These are phyloP conservation scores for Apodemus agrarius DNA, from an alignment of 2,797 vertebrate species.

Conservation along the genomic window DNA sequence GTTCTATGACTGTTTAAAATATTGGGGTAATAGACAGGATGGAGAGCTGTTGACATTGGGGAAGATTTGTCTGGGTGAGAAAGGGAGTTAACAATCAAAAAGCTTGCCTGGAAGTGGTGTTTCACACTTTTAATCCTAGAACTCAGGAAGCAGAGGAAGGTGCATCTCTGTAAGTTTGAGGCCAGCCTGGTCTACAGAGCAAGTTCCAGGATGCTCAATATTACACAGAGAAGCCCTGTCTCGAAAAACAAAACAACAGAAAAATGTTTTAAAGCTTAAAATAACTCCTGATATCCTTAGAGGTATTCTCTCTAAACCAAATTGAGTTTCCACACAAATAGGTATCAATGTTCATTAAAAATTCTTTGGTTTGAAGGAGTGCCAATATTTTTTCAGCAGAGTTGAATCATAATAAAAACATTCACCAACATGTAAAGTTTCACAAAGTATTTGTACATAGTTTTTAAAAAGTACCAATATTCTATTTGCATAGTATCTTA, in stretches of 20 bases:
- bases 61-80: not conserved
- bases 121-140: not conserved
- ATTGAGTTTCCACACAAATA: not conserved
- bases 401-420: not conserved
- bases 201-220: not conserved
- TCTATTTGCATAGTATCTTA: conserved; percentile 37
- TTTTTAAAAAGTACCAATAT: not conserved
- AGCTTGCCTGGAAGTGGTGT: not conserved
- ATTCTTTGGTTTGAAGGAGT: conserved; percentile 1
- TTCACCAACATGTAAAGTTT: not conserved
- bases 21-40: not conserved
- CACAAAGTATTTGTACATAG: not conserved
- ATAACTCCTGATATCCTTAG: not conserved
- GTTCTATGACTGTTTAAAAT: conserved; percentile 9
- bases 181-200: not conserved
- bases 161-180: not conserved
- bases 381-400: not conserved
- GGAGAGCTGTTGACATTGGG: not conserved
- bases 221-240: not conserved
- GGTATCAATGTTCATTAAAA: conserved; percentile 28
- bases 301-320: conserved; percentile 13
- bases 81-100: not conserved
- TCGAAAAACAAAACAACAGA: not conserved
- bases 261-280: not conserved
- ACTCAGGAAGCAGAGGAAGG: not conserved